Base-by-base conservation (phyloP, 2,888 invertebrate species). In the Pheosia gnoma region DNA sequence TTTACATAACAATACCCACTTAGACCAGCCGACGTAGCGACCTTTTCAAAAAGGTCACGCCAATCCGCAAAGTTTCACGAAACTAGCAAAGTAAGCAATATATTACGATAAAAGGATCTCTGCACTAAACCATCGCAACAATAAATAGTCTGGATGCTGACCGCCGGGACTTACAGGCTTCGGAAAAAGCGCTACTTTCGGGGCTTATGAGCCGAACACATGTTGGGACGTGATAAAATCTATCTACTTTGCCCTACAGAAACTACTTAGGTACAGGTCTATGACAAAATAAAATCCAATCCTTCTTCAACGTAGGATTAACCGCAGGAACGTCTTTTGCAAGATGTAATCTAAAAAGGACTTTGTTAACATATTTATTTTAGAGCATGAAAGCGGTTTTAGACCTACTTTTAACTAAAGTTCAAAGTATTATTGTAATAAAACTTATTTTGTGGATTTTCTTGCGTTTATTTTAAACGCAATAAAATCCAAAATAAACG, bases 121-220 rank as follows among this genome's bases (percentile, higher is more conserved):
- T 70, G 63, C 67, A 67, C 70, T 71, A 73, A 78, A 73, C 66
- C 59, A 75, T 78, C 73, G 68, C 59, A 70, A 74, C 75, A 72
- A 77, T 78, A 75, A 72, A 75, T 77, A 77, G 70, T 65, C 37
- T 59, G 62, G 62, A 59, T 62, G 67, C 63, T 76, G 78, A 75
- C 75, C 76, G 65, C 49, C 43, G 59, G 64, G 67, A 61, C 70
- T 75, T 70, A 77, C 59, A 67, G 70, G 71, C 67, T 74, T 57
- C 59, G 61, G 61, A 61, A 54, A 59, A 63, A 68, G 59, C 66
- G 60, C 67, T 71, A 69, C 67, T 70, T 70, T 56, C 25, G 25
- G 36, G 59, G 73, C 73, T 75, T 72, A 77, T 69, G 61, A 71
- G 59, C 59, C 47, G 39, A 67, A 68, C 77, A 72, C 62, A 69